Conservation (phyloP, 2,888 invertebrate genomes). For the Eilema sororculum region DNA sequence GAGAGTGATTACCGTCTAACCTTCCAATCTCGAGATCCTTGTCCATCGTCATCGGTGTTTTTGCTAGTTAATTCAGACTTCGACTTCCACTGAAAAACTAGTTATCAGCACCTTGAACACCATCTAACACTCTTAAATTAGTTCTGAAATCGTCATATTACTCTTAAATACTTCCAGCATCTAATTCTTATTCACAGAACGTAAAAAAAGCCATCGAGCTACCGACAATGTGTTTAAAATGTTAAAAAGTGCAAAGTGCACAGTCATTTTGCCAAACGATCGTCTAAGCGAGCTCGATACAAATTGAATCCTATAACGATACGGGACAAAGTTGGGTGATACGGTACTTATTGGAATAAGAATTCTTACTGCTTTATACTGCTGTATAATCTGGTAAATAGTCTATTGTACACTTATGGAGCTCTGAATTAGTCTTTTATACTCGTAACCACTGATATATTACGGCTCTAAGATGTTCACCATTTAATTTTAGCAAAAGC, state of each 20-base stretch:
- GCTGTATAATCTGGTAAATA: background rate
- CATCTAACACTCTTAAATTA: background rate
- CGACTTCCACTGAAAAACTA: background rate
- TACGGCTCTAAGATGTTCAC: background rate
- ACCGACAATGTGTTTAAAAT: slow-evolving; percentile 39
- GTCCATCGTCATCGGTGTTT: too few species aligned
- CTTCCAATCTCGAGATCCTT: too few species aligned
- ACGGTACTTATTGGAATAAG: slow-evolving; percentile 13
- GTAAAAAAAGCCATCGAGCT: slow-evolving; percentile 33
- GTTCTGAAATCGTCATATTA: background rate
- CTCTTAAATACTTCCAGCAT: slow-evolving; percentile 14
- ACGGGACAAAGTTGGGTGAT: slow-evolving; percentile 1
- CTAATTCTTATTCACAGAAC: slow-evolving; percentile 36
- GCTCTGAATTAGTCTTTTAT: background rate
- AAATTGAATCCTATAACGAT: slow-evolving; percentile 54
- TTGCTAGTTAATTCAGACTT: too few species aligned
- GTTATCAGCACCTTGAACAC: background rate
- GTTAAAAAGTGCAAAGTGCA: slow-evolving; percentile 49
- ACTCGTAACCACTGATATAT: background rate
- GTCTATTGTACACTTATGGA: background rate
- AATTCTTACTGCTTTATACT: background rate
- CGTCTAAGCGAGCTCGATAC: slow-evolving; percentile 40
- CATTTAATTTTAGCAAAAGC: background rate
- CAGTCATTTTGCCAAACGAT: slow-evolving; percentile 41
- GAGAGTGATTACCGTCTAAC: too few species aligned